Conservation (phyloP, 2,797 vertebrate species). For the Petrocephalus schoutedeni region DNA sequence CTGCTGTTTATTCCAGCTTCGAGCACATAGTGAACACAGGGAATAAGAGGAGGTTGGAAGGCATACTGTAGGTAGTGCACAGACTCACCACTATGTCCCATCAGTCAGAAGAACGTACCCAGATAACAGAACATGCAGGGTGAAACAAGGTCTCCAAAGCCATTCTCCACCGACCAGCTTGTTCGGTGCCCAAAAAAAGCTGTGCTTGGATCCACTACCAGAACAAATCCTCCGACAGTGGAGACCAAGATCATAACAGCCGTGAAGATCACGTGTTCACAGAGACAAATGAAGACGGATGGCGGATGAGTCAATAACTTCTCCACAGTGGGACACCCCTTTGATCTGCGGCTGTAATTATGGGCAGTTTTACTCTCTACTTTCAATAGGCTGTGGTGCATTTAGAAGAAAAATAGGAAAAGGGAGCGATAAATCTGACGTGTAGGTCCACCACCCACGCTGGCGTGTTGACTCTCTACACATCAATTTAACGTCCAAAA, state of each 20-base stretch:
- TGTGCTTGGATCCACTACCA: background rate
- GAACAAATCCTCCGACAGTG: background rate
- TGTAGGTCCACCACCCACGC: constrained; percentile 23
- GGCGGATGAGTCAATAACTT: constrained; percentile 45
- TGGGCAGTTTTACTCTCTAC: constrained; percentile 49
- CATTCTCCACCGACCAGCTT: background rate
- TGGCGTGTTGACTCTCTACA: constrained; percentile 37
- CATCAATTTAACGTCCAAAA: constrained; percentile 57
- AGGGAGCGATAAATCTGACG: constrained; percentile 32
- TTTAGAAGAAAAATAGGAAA: constrained; percentile 27
- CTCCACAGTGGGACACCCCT: constrained; percentile 39
- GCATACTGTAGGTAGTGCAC: background rate
- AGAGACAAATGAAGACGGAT: constrained; percentile 56
- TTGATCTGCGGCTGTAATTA: constrained; percentile 54
- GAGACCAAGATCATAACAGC: background rate
- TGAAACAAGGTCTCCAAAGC: background rate
- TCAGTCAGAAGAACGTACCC: background rate
- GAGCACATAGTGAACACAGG: background rate
- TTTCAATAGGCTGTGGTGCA: constrained; percentile 51
- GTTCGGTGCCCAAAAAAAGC: background rate
- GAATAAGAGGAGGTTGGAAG: background rate
- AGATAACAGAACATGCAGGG: background rate
- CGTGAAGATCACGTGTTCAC: constrained; percentile 31
- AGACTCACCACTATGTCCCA: background rate
- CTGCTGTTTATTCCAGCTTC: background rate